Percentiles rank a stretch among this genome's conserved stretches.
Evolutionary conservation across 1,140 invertebrate species (phyloP).

Genomic region (Ganaspis sp.): DNA sequence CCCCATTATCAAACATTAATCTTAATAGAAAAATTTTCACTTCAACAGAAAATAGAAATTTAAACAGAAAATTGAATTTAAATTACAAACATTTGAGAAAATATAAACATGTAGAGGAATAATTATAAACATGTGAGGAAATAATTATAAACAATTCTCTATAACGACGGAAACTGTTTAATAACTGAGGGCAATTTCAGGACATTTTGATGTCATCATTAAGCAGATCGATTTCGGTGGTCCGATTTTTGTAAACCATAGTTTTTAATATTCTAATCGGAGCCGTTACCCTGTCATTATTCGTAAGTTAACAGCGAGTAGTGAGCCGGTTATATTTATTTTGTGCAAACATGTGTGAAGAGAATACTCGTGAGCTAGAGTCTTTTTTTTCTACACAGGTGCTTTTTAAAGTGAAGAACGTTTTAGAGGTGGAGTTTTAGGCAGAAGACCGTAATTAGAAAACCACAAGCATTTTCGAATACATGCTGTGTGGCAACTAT

Average conservation of each 20-base stretch:
- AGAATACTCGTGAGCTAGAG: background rate
- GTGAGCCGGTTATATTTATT: background rate
- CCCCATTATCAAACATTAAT: constrained; percentile 13
- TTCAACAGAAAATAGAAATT: background rate
- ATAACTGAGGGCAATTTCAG: too few relatives aligned
- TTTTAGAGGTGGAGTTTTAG: constrained; percentile 27
- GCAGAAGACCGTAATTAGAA: constrained; percentile 19
- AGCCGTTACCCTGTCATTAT: background rate
- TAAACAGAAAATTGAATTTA: too few relatives aligned
- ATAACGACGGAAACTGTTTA: too few relatives aligned
- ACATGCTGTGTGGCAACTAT: background rate
- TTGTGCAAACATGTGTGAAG: constrained; percentile 15
- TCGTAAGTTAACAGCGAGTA: background rate
- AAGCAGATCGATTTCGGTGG: background rate
- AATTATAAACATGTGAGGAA: background rate
- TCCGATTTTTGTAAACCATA: background rate
- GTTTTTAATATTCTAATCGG: constrained; percentile 25
- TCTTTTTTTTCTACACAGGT: constrained; percentile 14
- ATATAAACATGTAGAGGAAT: too few relatives aligned
- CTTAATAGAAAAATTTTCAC: constrained; percentile 59
- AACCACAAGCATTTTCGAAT: constrained; percentile 26
- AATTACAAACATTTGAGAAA: too few relatives aligned
- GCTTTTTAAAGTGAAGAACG: background rate
- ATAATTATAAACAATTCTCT: too few relatives aligned
- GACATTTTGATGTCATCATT: constrained; percentile 18